phyloP scores from a whole-genome alignment of 2,113 vertebrate genomes.

The Grammomys dolichurus region DNA sequence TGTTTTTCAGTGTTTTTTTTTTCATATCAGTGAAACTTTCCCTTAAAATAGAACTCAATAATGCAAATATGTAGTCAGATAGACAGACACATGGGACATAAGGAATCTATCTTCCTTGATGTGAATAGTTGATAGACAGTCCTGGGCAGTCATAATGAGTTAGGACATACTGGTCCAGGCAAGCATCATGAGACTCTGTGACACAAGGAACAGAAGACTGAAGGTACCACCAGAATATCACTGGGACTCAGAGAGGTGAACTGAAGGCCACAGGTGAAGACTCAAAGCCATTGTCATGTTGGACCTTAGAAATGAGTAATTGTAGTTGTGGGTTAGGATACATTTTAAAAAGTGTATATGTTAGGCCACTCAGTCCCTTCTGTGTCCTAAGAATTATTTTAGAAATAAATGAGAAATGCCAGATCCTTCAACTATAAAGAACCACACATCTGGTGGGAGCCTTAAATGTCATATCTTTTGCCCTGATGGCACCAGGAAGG shows the following conservation, averaged over 20 bases:
- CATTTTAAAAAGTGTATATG: constrained; percentile 12
- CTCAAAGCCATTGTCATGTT: not conserved
- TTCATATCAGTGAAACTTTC: not conserved
- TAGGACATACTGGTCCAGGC: not conserved
- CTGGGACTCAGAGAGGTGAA: not conserved
- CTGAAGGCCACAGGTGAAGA: not conserved
- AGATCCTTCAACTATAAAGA: constrained; percentile 57
- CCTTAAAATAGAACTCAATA: not conserved
- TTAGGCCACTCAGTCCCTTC: not conserved
- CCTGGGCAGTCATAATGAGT: not conserved
- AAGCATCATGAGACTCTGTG: not conserved
- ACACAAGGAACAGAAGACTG: too few relatives aligned
- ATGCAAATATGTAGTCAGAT: not conserved
- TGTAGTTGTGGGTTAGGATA: not conserved
- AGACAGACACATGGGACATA: not conserved
- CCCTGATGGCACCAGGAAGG: not conserved
- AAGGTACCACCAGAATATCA: accelerated
- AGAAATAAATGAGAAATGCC: constrained; percentile 62
- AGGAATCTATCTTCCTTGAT: not conserved
- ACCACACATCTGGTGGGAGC: constrained; percentile 2
- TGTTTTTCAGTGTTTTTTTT: not conserved
- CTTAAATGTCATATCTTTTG: constrained; percentile 50
- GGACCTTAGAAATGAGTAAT: not conserved
- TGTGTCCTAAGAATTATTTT: not conserved
- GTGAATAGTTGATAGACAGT: not conserved